Evolutionary conservation across 2,888 invertebrate genomes (phyloP), one percentile per base, ranked within the genome.

Genomic region (Hirtodrosophila cameraria): DNA sequence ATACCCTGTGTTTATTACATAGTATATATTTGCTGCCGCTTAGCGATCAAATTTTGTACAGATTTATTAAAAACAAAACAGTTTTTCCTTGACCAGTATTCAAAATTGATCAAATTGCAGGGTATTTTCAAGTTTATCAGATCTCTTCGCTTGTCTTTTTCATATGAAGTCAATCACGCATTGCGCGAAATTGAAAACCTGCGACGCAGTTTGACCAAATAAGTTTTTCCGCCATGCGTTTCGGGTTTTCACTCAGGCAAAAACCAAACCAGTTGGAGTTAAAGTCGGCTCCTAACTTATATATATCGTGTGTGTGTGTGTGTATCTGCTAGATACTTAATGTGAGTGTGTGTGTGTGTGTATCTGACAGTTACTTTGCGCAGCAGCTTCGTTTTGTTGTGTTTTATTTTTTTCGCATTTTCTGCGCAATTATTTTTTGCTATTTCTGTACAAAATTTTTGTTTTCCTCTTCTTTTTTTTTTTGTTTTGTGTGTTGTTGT

Each of bases 191-290:
- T 65, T 63, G 39, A 63, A 73, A 66, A 68, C 60, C 55, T 75
- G 79, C 69, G 64, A 71, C 77, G 78, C 52, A 78, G 57, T 66
- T 60, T 59, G 23, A 43, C 50, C 57, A 58, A 77, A 68, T n/a
- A 72, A 55, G 73, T 61, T 75, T 79, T 79, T 75, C 79, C 82
- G 75, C 60, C 50, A 57, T 20, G 48, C 43, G 50, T 45, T 67
- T 76, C 64, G 35, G 18, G n/a, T 58, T 73, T 74, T 70, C 74
- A 74, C 70, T 53, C 31, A 33, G 9, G n/a, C n/a, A n/a, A n/a
- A n/a, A n/a, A n/a, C n/a, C 43, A 65, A 72, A 60, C 72, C 69
- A 69, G 62, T 69, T 68, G 68, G 65, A 69, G 62, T 69, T 68
- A 63, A 27, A 15, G 45, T 5, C 45, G 30, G 42, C 35, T 23